Percentiles rank a stretch among this genome's conserved stretches.
Conservation (phyloP, 1,140 invertebrate species). For the Probaryconus sp. region DNA sequence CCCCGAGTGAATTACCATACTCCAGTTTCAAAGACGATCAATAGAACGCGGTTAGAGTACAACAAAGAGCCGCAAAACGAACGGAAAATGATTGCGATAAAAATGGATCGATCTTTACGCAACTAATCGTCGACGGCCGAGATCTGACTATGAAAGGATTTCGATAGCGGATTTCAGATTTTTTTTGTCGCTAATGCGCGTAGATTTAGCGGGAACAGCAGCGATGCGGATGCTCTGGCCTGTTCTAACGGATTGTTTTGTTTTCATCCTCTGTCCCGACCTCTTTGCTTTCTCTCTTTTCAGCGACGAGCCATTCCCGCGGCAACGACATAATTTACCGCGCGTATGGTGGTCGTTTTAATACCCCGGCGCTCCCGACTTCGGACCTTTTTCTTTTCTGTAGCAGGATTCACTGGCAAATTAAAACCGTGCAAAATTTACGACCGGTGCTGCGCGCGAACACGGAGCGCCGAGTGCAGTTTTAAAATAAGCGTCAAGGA, state of each 20-base stretch:
- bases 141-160: slow-evolving; percentile 34
- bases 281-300: slow-evolving; percentile 38
- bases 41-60: slow-evolving; percentile 25
- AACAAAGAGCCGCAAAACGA: slow-evolving; percentile 28
- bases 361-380: slow-evolving; percentile 49
- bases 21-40: slow-evolving; percentile 34
- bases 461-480: slow-evolving; percentile 50
- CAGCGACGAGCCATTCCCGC: slow-evolving; percentile 46
- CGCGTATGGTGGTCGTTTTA: slow-evolving; percentile 68
- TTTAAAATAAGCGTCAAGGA: slow-evolving; percentile 65
- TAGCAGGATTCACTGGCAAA: slow-evolving; percentile 68
- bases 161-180: slow-evolving; percentile 18
- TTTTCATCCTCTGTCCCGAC: slow-evolving; percentile 8
- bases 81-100: slow-evolving; percentile 26
- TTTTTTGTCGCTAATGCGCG: not conserved
- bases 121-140: slow-evolving; percentile 15
- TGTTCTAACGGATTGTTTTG: slow-evolving; percentile 37
- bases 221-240: not conserved
- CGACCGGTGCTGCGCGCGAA: slow-evolving; percentile 26
- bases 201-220: slow-evolving; percentile 18
- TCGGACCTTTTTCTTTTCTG: slow-evolving; percentile 41
- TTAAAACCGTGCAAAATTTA: slow-evolving; percentile 70
- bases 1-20: no score
- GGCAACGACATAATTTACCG: slow-evolving; percentile 71
- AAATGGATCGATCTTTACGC: slow-evolving; percentile 32